Base-by-base conservation (phyloP, 2,797 vertebrate genomes). In the Syncerus caffer region DNA sequence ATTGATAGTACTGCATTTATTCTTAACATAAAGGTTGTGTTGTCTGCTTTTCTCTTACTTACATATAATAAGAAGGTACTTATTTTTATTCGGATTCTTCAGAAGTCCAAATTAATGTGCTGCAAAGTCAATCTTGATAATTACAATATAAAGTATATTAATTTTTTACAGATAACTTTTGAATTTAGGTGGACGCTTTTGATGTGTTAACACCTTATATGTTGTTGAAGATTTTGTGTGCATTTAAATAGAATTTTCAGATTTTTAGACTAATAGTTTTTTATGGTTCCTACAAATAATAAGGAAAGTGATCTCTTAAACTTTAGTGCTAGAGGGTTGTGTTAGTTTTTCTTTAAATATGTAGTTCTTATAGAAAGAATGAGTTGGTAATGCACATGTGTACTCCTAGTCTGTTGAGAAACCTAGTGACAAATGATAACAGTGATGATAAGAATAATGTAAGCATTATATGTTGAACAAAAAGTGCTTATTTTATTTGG, bases 291-390 rank as follows among this genome's bases (percentile, higher is more conserved):
- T 88, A 50, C 64, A 45, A 79, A 71, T 92, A 80, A 57, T 82
- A 45, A 67, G 51, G n/a, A 90, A 94, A 87, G 29, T n/a, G 74
- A 89, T 90, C 6, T 47, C 60, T 96, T 21, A 64, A n/a, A 83
- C 79, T 94, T 96, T 82, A 96, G 27, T 62, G 51, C 17, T 96
- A 76, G 62, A 85, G 78, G 86, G 51, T 95, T 78, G 17, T 97
- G 55, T 74, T 90, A 42, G 42, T n/a, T 90, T 95, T 90, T 92
- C 6, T 90, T 90, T n/a, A 53, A 80, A 58, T 90, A 45, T 50
- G 2, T 31, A 38, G 42, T 64, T 88, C 51, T 93, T n/a, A 21
- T 60, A 42, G 71, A 55, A 91, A 90, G 82, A 91, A 42, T 89
- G 89, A 76, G 34, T 78, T 93, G 78, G 62, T n/a, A 90, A 19